A percentile compares a stretch with the other conserved stretches of the same genome.
Conservation (phyloP, 2,113 vertebrate species). For the Ramphastos sulfuratus region DNA sequence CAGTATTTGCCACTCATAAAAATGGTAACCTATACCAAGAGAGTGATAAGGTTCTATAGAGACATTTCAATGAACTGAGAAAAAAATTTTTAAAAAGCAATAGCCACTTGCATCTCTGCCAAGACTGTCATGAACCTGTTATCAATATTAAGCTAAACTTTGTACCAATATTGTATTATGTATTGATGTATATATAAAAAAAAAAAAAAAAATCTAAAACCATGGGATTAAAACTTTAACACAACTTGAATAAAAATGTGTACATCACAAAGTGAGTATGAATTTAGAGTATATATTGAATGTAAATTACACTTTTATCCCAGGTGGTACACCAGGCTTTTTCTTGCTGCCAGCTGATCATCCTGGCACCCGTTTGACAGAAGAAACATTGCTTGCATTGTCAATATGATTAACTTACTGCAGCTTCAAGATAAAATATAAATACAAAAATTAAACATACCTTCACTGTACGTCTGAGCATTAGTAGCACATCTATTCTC, state of each 20-base stretch:
- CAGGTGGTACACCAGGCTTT: background rate
- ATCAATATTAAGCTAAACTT: background rate
- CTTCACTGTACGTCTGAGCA: conserved; percentile 85
- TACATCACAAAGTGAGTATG: background rate
- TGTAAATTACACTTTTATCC: background rate
- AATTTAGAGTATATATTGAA: background rate
- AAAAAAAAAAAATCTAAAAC: background rate
- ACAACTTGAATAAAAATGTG: background rate
- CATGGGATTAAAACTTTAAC: background rate
- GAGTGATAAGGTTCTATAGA: background rate
- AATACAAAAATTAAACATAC: conserved; percentile 68
- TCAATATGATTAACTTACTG: background rate
- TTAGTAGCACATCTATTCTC: conserved; percentile 78
- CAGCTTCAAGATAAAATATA: background rate
- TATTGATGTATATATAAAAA: background rate
- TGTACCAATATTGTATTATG: background rate
- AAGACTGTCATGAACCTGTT: background rate
- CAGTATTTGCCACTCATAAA: background rate
- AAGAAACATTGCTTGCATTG: background rate
- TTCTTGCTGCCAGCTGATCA: background rate
- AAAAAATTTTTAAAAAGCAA: background rate
- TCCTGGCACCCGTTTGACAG: background rate
- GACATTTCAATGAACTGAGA: background rate
- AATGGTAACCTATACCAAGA: background rate
- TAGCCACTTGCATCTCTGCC: background rate